Evolutionary conservation across 2,888 invertebrate genomes (phyloP).

Genomic region (Pseudococcus viburni): DNA sequence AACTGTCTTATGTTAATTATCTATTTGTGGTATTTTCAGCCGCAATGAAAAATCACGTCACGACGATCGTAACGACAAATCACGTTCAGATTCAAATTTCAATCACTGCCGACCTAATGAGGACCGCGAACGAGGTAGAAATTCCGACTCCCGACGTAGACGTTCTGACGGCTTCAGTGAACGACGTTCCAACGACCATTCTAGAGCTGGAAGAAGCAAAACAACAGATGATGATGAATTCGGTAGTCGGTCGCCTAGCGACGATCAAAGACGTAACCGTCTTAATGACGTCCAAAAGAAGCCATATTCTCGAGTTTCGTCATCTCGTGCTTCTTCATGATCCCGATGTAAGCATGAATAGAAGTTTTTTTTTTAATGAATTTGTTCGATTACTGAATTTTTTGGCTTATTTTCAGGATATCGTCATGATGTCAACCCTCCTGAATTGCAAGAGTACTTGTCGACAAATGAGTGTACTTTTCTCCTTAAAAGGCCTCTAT

Average conservation of each 20-base stretch:
- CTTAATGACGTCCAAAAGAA: no score
- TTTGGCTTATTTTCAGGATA: no score
- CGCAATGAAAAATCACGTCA: neutral
- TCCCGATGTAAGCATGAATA: no score
- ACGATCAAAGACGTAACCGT: neutral
- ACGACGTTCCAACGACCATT: neutral
- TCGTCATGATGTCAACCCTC: no score
- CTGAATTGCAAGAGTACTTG: no score
- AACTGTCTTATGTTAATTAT: neutral
- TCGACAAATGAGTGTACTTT: no score
- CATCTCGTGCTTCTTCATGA: no score
- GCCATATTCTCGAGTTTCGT: no score
- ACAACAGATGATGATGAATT: neutral
- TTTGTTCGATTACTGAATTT: no score
- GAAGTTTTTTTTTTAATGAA: no score
- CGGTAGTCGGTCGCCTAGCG: neutral
- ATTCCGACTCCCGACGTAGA: neutral
- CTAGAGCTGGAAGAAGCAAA: neutral
- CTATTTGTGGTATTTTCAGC: neutral
- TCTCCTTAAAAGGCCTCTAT: no score
- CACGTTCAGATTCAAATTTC: neutral
- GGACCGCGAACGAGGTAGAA: constrained; percentile 39
- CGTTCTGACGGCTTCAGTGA: neutral
- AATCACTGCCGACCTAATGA: constrained; percentile 38
- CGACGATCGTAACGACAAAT: neutral